Evolutionary conservation across 2,113 vertebrate species (phyloP).

Genomic region (Leiothrix lutea): DNA sequence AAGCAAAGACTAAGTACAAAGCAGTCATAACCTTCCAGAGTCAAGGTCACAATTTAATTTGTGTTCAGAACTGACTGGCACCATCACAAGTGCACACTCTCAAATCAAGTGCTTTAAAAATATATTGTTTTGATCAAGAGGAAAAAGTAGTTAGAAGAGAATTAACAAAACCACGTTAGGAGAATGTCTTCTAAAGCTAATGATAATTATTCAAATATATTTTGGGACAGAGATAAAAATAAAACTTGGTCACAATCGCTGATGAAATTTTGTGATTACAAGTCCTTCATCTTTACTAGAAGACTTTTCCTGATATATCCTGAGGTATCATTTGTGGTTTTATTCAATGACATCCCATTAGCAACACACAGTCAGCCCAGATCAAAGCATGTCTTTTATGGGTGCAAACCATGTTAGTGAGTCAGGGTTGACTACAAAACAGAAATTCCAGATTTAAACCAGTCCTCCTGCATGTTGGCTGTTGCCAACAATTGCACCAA

Average conservation of each 20-base stretch:
- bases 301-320: background rate
- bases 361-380: background rate
- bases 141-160: background rate
- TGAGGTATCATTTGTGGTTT: background rate
- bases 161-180: background rate
- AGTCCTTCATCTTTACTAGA: background rate
- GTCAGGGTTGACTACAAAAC: background rate
- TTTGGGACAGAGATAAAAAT: background rate
- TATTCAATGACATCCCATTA: background rate
- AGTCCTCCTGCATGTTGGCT: background rate
- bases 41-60: background rate
- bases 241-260: background rate
- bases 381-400: background rate
- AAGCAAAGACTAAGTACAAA: background rate
- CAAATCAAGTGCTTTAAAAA: background rate
- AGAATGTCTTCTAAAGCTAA: background rate
- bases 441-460: background rate
- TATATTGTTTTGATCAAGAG: background rate
- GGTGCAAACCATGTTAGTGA: background rate
- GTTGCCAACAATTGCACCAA: background rate
- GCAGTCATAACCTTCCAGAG: background rate
- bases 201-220: background rate
- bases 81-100: background rate
- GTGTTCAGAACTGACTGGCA: background rate
- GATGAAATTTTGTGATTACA: background rate